Percentiles rank a stretch among this genome's conserved stretches.
phyloP scores from a whole-genome alignment of 1,140 invertebrate genomes.

The Hesperophylax magnus region DNA sequence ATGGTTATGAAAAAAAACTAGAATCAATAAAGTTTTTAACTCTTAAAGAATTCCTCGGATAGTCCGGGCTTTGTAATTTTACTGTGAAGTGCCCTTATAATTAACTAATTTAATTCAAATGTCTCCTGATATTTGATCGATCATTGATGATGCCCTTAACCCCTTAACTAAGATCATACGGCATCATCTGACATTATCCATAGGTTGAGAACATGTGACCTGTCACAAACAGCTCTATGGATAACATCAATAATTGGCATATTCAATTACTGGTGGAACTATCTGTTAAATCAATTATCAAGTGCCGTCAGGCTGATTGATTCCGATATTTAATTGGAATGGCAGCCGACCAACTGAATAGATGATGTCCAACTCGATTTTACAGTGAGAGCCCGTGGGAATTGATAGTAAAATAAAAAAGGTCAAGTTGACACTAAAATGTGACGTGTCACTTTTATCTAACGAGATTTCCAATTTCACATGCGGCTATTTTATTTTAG shows the following conservation, averaged over 20 bases:
- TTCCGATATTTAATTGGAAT: neutral
- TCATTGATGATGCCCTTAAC: too few species aligned
- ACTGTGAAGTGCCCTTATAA: too few species aligned
- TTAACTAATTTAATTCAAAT: too few species aligned
- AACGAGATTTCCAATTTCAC: too few species aligned
- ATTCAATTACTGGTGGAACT: constrained; percentile 9
- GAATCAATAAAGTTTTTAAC: too few species aligned
- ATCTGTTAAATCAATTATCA: constrained; percentile 9
- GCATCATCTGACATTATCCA: neutral
- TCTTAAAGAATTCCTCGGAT: too few species aligned
- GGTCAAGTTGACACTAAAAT: too few species aligned
- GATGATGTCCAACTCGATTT: neutral
- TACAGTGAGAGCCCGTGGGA: neutral
- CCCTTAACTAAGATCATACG: neutral
- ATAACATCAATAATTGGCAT: neutral
- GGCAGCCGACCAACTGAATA: neutral
- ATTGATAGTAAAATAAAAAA: neutral
- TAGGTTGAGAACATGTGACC: neutral
- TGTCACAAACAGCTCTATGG: constrained; percentile 4
- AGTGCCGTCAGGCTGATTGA: constrained; percentile 5
- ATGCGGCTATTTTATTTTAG: too few species aligned
- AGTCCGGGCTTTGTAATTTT: too few species aligned
- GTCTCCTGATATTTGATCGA: too few species aligned
- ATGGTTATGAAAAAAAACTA: too few species aligned
- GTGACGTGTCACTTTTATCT: too few species aligned